phyloP scores from a whole-genome alignment of 2,888 invertebrate genomes.

The Griposia aprilina region DNA sequence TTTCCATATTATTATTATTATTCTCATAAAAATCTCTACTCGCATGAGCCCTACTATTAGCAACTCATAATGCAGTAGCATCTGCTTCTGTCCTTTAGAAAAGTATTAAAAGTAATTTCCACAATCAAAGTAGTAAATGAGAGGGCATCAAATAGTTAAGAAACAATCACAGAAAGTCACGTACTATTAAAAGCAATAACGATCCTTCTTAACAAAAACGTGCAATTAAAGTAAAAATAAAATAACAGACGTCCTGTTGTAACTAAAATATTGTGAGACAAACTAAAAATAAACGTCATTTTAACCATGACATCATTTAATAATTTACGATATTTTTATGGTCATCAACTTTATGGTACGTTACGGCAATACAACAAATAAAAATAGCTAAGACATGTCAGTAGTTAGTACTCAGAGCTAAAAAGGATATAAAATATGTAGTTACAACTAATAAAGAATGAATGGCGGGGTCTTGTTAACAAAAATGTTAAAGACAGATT shows the following conservation, averaged over 20 bases:
- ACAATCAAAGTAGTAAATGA: conserved; percentile 3
- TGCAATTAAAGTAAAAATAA: conserved; percentile 30
- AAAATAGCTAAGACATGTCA: conserved; percentile 21
- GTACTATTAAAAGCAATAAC: conserved; percentile 32
- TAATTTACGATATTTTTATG: conserved; percentile 47
- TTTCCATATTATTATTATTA: neutral
- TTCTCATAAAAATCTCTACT: neutral
- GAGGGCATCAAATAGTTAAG: neutral
- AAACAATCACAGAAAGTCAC: conserved; percentile 16
- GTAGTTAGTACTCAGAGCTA: conserved; percentile 16
- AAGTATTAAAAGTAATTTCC: neutral
- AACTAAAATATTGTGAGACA: conserved; percentile 34
- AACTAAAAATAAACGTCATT: conserved; percentile 43
- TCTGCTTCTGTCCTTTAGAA: neutral
- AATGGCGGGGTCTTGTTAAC: conserved; percentile 7
- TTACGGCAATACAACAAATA: conserved; percentile 28
- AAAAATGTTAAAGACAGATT: conserved; percentile 19
- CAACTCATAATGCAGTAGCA: neutral
- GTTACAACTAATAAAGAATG: conserved; percentile 20
- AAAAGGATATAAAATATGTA: conserved; percentile 55
- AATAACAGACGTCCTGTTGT: conserved; percentile 21
- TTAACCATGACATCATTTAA: conserved; percentile 44
- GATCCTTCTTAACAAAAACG: conserved; percentile 5
- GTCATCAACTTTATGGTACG: conserved; percentile 39
- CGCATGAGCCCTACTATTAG: neutral